Conservation (phyloP, 2,888 invertebrate species). For the Xestia ashworthii region DNA sequence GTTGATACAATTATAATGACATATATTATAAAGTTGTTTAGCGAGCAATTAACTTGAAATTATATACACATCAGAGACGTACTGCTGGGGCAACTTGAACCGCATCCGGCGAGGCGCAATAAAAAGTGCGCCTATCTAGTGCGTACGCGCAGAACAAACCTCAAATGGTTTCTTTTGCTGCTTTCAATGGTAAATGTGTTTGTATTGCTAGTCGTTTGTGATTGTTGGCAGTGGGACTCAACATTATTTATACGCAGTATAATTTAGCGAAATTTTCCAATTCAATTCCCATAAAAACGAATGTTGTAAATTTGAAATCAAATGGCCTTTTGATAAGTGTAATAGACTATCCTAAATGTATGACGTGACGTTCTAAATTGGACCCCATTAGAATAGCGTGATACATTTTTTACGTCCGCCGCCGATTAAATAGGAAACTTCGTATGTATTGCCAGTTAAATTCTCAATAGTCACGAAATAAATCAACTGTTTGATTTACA, state of each 20-base stretch:
- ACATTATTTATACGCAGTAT: conserved; percentile 72
- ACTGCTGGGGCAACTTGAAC: conserved; percentile 64
- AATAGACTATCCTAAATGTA: conserved; percentile 35
- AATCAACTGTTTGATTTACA: conserved; percentile 54
- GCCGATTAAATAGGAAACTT: conserved; percentile 33
- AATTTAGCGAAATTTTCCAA: conserved; percentile 4
- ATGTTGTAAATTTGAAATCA: conserved; percentile 12
- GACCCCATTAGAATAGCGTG: conserved; percentile 46
- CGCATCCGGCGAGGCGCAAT: conserved; percentile 86
- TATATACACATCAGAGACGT: conserved; percentile 79
- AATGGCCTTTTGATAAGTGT: conserved; percentile 33
- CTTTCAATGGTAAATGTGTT: conserved; percentile 80
- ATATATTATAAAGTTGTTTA: conserved; percentile 79
- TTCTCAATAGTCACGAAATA: conserved; percentile 64
- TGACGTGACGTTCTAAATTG: conserved; percentile 40
- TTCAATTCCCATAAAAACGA: background rate
- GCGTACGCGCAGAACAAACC: conserved; percentile 80
- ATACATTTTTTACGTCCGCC: conserved; percentile 41
- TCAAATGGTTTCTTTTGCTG: conserved; percentile 85
- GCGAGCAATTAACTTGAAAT: conserved; percentile 80
- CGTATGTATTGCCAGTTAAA: conserved; percentile 39
- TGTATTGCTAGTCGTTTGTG: conserved; percentile 75
- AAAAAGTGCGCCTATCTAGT: conserved; percentile 78
- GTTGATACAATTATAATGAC: conserved; percentile 76
- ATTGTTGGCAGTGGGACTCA: conserved; percentile 70